Evolutionary conservation across 2,888 invertebrate genomes (phyloP).

Genomic region (Ceratothoa steindachneri): DNA sequence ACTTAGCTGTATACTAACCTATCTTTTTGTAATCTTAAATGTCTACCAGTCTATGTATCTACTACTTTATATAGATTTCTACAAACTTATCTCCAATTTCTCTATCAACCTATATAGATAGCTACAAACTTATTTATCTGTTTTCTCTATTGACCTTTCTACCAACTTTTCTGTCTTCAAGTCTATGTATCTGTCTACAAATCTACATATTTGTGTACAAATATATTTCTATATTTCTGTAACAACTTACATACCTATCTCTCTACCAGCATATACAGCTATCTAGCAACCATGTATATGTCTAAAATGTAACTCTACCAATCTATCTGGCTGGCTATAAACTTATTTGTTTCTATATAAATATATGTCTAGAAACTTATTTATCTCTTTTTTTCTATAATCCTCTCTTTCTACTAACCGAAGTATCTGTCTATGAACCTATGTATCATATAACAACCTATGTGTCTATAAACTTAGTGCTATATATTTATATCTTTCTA

Average conservation of each 20-base stretch:
- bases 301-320: neutral
- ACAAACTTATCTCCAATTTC: too few relatives aligned
- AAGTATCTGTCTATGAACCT: constrained; percentile 15
- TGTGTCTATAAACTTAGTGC: constrained; percentile 15
- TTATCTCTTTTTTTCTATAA: neutral
- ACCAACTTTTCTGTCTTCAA: too few relatives aligned
- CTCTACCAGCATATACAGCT: neutral
- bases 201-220: constrained; percentile 1
- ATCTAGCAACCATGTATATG: neutral
- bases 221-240: neutral
- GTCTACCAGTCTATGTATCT: neutral
- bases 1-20: neutral
- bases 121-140: too few relatives aligned
- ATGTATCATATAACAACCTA: too few relatives aligned
- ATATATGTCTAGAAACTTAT: neutral
- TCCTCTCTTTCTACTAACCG: neutral
- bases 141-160: too few relatives aligned
- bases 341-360: neutral
- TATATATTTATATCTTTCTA: constrained; percentile 22
- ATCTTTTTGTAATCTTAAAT: neutral
- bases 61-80: too few relatives aligned
- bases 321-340: neutral
- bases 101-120: too few relatives aligned
- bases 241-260: neutral
- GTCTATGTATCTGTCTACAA: too few relatives aligned